A percentile compares a stretch with the other conserved stretches of the same genome.
These are phyloP conservation scores for Periphyllus acericola DNA, from an alignment of 2,888 invertebrate species.

Conservation along the genomic window DNA sequence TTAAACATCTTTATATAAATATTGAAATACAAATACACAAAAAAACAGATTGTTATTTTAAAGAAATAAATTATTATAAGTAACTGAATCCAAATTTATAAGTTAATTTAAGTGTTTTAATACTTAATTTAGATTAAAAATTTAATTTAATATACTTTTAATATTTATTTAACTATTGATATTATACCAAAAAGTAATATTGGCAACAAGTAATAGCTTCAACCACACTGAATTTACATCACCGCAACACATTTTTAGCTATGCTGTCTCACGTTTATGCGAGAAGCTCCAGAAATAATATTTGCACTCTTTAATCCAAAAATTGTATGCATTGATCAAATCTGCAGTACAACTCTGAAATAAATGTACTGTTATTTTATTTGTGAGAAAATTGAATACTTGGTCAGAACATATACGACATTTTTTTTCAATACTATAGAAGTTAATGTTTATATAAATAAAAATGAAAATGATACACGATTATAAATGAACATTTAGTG, in stretches of 20 bases:
- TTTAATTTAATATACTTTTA: background rate
- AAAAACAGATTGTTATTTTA: no score
- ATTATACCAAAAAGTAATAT: background rate
- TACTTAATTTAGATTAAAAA: background rate
- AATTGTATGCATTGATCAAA: constrained; percentile 32
- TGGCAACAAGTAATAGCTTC: constrained; percentile 56
- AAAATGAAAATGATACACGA: no score
- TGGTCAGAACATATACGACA: background rate
- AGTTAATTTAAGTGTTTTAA: no score
- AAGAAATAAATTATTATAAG: no score
- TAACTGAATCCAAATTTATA: no score
- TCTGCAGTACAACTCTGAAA: constrained; percentile 37
- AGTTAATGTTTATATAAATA: background rate
- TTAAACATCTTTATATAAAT: no score
- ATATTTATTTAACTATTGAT: background rate
- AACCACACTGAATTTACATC: constrained; percentile 56
- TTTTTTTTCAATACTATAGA: background rate
- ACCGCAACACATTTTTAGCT: constrained; percentile 46
- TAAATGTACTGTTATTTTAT: constrained; percentile 25
- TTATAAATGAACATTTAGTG: no score
- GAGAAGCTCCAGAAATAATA: background rate
- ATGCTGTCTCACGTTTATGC: constrained; percentile 47
- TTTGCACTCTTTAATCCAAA: constrained; percentile 36
- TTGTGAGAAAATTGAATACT: background rate
- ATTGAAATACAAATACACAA: no score